Conservation (phyloP, 1,140 invertebrate genomes). For the Pomacea maculata region DNA sequence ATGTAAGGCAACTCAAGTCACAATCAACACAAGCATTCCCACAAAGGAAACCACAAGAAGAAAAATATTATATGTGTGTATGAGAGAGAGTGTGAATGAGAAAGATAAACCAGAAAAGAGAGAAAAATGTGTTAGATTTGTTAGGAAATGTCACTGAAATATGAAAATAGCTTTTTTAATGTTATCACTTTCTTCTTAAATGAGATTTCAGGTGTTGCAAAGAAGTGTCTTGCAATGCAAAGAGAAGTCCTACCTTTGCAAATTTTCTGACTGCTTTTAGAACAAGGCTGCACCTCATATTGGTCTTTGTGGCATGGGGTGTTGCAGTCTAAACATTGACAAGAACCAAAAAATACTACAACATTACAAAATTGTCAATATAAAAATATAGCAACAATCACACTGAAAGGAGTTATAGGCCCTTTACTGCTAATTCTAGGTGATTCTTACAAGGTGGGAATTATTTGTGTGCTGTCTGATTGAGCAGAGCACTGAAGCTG, state of each 20-base stretch:
- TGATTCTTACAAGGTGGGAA: too few relatives aligned
- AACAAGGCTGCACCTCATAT: conserved; percentile 44
- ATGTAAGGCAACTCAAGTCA: background rate
- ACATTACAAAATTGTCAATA: too few relatives aligned
- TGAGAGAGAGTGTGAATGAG: background rate
- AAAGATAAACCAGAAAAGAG: background rate
- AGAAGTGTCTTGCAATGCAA: background rate
- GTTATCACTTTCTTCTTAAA: background rate
- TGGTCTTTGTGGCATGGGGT: conserved; percentile 41
- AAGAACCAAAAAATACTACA: too few relatives aligned
- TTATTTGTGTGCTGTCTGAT: too few relatives aligned
- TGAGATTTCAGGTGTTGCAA: too few relatives aligned
- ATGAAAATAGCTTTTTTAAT: background rate
- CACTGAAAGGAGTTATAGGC: too few relatives aligned
- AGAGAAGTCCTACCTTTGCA: conserved; percentile 37
- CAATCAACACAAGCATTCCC: background rate
- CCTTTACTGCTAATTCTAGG: too few relatives aligned
- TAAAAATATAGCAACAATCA: too few relatives aligned
- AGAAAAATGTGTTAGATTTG: background rate
- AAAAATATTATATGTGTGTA: background rate
- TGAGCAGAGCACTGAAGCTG: too few relatives aligned
- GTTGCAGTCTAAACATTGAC: conserved; percentile 37
- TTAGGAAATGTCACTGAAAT: background rate
- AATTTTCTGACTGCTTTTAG: conserved; percentile 43
- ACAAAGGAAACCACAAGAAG: background rate